These are phyloP conservation scores for Oreohelix idahoensis DNA, from an alignment of 1,140 invertebrate genomes.

Conservation along the genomic window DNA sequence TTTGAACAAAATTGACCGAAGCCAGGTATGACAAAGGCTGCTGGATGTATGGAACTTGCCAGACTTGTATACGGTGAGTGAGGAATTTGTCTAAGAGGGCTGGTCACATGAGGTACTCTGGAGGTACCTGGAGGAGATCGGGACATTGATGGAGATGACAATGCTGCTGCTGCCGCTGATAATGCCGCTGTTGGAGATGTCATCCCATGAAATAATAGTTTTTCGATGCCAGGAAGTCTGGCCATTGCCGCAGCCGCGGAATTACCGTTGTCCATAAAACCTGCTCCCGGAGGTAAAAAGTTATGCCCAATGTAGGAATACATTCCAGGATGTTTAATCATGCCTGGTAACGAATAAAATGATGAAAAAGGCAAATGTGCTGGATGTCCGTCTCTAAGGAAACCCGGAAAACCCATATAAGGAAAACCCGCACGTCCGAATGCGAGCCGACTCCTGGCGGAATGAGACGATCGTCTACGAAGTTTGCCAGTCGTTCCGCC, in stretches of 20 bases:
- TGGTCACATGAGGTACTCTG: neutral
- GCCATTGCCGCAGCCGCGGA: constrained; percentile 12
- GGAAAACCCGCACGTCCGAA: constrained; percentile 35
- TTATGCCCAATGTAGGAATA: constrained; percentile 36
- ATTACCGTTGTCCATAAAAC: constrained; percentile 14
- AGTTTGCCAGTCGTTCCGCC: constrained; percentile 97
- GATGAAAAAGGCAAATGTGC: constrained; percentile 19
- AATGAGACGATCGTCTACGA: constrained; percentile 87
- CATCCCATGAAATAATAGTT: constrained; percentile 38
- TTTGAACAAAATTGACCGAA: constrained; percentile 25
- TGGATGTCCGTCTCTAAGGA: constrained; percentile 36
- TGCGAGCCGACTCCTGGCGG: constrained; percentile 86
- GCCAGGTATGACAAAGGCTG: constrained; percentile 1
- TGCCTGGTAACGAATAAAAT: constrained; percentile 31
- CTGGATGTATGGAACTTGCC: neutral
- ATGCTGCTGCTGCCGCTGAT: constrained; percentile 15
- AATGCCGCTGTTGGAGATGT: constrained; percentile 10
- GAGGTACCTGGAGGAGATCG: neutral
- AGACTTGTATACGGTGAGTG: neutral
- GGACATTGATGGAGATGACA: neutral
- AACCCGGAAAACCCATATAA: constrained; percentile 34
- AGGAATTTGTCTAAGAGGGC: neutral
- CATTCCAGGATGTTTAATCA: constrained; percentile 36
- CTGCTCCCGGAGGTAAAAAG: neutral
- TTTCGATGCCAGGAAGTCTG: constrained; percentile 26